Base-by-base conservation (phyloP, 2,113 vertebrate species). In the Bos indicus region DNA sequence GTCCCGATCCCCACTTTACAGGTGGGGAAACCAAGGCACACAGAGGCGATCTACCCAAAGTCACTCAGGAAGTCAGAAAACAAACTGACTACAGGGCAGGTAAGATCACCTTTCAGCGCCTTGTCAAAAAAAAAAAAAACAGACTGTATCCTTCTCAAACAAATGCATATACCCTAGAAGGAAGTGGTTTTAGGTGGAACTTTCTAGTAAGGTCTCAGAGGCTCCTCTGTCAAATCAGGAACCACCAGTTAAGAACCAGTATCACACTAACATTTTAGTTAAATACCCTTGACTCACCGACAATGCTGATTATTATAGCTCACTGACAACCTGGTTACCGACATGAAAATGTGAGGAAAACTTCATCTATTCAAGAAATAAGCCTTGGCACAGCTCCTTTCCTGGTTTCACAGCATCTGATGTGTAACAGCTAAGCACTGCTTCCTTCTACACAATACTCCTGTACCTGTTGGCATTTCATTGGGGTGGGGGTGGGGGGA, bases 191-290 rank as follows among this genome's bases (percentile, higher is more conserved):
- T 48, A 85, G 26, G 30, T 51, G 15, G 36, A 83, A 46, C 25
- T 92, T 85, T 90, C 74, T 80, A 54, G 83, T 60, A 83, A 77
- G 6, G 43, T 89, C 95, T 93, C 85, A 87, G 90, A 94, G 91
- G 62, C 40, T 40, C 40, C 28, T 74, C 46, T 60, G 77, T 48
- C 57, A 95, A 98, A 80, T 90, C 85, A 96, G 77, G 57, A 95
- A 93, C 77, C 83, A 97, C 91, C 71, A 95, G 40, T 19, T 77
- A 96, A 95, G 86, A 81, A 88, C 56, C 33, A 77, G 80, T 89
- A 95, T 57, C 82, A 94, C 43, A 90, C 87, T 59, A 91, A 96
- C 83, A 17, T 86, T 88, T 97, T 57, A 97, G 98, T 96, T 85
- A 88, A 95, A 97, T 80, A 36, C n/a, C 43, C 80, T 91, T 80